These are phyloP conservation scores for Drosophila bunnanda DNA, from an alignment of 2,888 invertebrate genomes.

Conservation along the genomic window DNA sequence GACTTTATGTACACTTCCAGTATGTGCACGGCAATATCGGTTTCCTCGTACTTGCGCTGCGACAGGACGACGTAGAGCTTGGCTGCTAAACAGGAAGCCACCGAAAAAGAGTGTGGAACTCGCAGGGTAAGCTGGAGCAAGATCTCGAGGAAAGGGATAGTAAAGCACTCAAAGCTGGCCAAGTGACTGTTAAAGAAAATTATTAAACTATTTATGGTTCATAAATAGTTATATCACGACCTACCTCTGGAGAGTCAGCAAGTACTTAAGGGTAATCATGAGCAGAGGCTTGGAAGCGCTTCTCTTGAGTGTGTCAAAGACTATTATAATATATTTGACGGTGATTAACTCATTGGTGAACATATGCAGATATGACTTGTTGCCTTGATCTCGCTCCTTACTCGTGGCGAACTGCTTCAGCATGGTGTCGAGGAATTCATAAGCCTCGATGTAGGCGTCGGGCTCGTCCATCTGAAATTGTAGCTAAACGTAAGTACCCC, in stretches of 20 bases:
- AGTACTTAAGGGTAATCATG: conserved; percentile 48
- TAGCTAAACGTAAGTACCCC: no score
- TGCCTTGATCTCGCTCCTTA: conserved; percentile 29
- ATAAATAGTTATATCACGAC: background rate
- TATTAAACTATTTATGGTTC: background rate
- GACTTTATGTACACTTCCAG: conserved; percentile 55
- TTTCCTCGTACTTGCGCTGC: conserved; percentile 44
- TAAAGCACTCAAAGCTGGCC: conserved; percentile 57
- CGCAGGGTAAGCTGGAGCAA: conserved; percentile 53
- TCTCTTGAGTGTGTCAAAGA: conserved; percentile 43
- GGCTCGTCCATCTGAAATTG: conserved; percentile 38
- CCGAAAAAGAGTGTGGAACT: background rate
- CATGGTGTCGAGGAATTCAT: conserved; percentile 50
- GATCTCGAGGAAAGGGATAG: conserved; percentile 54
- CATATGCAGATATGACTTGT: conserved; percentile 48
- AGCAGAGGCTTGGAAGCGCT: conserved; percentile 34
- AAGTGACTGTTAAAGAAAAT: conserved; percentile 41
- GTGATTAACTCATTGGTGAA: conserved; percentile 60
- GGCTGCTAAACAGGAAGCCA: conserved; percentile 44
- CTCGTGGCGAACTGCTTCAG: conserved; percentile 40
- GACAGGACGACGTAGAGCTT: conserved; percentile 53
- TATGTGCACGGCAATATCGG: conserved; percentile 54
- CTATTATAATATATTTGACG: conserved; percentile 48
- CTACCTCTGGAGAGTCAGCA: conserved; percentile 58
- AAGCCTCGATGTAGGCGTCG: conserved; percentile 29